Base-by-base conservation (phyloP, 2,888 invertebrate genomes). In the Hemithea aestivaria region DNA sequence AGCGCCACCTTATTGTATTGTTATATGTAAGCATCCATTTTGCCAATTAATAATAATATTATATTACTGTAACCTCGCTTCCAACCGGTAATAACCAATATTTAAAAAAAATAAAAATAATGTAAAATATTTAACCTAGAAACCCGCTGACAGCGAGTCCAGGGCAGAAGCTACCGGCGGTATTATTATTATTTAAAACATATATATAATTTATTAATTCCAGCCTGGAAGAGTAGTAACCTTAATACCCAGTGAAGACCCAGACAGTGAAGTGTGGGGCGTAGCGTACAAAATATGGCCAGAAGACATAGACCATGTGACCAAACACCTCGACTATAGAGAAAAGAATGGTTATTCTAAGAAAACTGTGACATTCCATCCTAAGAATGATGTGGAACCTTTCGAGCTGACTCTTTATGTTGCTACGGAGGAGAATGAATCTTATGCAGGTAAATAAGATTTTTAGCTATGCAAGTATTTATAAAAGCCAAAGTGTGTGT, bases 261-360 rank as follows among this genome's bases (percentile, higher is more conserved):
- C 65, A 9, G 63, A 74, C 73, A 91, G 91, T 40, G 81, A 84
- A 59, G 97, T 98, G 0, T 98, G 96, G 93, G 98, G 98, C 2
- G 89, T 97, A 7, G 97, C 97, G 0, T 98, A 97, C 73, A 92
- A 94, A 78, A 96, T 99, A 59, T 90, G 90, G 5, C 73, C 88
- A 0, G 78, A 90, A 29, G 90, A 96, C 45, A 89, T 90, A 48
- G 88, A 90, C 6, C 72, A 87, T 45, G 97, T 98, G 0, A 88
- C 93, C 1, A 85, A 91, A 33, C 94, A 98, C 69, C 85, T 99
- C 51, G 97, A 98, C 70, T 93, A 90, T 63, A 88, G 98, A 61
- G 98, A 99, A 78, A 96, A 96, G 70, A 96, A 95, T 74, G 98
- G 98, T 6, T 99, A 99, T 67, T 87, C 91, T 34, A 90, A 93